phyloP scores from a whole-genome alignment of 2,888 invertebrate genomes.

The Cerastis leucographa region DNA sequence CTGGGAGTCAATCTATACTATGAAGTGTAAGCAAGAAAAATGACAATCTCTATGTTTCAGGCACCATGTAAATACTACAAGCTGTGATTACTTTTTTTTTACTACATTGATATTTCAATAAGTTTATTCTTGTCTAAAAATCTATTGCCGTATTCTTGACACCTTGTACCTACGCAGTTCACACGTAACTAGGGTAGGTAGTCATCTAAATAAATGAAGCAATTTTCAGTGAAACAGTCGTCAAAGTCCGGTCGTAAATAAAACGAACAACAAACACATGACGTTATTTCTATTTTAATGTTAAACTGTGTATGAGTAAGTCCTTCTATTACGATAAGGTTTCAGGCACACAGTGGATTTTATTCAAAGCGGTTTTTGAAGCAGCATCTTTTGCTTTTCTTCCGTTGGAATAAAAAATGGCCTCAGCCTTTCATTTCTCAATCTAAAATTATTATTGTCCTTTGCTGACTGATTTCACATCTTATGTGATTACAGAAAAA shows the following conservation, averaged over 20 bases:
- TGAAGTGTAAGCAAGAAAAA: neutral
- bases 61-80: neutral
- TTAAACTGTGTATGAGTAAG: conserved; percentile 39
- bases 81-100: neutral
- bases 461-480: neutral
- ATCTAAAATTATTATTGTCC: neutral
- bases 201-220: conserved; percentile 46
- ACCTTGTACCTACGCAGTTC: neutral
- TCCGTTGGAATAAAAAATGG: neutral
- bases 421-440: neutral
- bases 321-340: conserved; percentile 5
- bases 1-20: neutral
- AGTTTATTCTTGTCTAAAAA: neutral
- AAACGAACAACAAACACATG: conserved; percentile 45
- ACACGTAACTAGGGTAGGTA: conserved; percentile 10
- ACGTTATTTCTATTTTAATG: conserved; percentile 60
- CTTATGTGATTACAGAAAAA: neutral
- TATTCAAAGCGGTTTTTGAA: neutral
- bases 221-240: conserved; percentile 48
- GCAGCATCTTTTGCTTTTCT: neutral
- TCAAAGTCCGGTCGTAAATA: conserved; percentile 59
- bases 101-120: neutral
- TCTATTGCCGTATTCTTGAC: neutral
- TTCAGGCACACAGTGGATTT: conserved; percentile 5
- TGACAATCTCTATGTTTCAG: neutral